These are phyloP conservation scores for Morpho deidamia DNA, from an alignment of 2,888 invertebrate species.

Conservation along the genomic window DNA sequence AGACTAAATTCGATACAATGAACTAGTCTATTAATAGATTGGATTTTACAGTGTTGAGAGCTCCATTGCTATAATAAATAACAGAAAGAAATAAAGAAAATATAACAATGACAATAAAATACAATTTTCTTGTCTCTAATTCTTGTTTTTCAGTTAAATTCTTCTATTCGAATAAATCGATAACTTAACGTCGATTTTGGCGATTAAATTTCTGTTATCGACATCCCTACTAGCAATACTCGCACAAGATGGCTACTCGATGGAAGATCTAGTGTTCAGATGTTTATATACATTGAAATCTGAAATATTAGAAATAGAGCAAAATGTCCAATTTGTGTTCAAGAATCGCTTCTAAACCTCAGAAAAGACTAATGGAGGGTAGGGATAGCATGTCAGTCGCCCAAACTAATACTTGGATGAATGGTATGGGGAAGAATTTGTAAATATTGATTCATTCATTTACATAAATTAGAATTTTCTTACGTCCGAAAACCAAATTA, in stretches of 20 bases:
- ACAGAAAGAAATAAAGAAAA: no score
- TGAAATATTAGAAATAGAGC: slow-evolving; percentile 17
- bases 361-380: slow-evolving; percentile 86
- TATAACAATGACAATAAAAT: no score
- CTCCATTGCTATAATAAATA: no score
- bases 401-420: slow-evolving; percentile 92
- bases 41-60: no score
- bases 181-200: no score
- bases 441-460: slow-evolving; percentile 40
- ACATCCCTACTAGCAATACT: background rate
- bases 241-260: slow-evolving; percentile 31
- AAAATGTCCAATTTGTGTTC: slow-evolving; percentile 87
- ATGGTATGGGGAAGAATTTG: slow-evolving; percentile 80
- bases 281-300: slow-evolving; percentile 19
- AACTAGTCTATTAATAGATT: no score
- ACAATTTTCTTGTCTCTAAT: no score
- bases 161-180: no score
- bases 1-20: no score
- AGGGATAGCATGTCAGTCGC: slow-evolving; percentile 86
- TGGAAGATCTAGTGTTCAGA: slow-evolving; percentile 19
- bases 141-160: no score
- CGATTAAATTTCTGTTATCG: no score
- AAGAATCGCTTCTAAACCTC: slow-evolving; percentile 85
- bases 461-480: slow-evolving; percentile 31
- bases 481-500: slow-evolving; percentile 8